Evolutionary conservation across 2,888 invertebrate genomes (phyloP).

Genomic region (Noctua fimbriata): DNA sequence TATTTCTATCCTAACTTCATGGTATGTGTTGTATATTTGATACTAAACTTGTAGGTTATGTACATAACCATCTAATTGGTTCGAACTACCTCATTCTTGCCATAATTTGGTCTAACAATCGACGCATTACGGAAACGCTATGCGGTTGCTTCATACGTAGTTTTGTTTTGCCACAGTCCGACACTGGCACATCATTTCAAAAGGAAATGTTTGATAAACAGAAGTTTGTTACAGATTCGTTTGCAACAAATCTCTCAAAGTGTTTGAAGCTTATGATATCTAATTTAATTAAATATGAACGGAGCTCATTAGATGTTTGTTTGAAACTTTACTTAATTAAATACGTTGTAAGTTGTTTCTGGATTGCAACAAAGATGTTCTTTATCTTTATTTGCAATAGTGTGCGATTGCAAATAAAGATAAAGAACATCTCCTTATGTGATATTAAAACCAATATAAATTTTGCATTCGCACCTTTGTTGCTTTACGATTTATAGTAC

Average conservation of each 20-base stretch:
- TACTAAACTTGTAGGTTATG: not conserved
- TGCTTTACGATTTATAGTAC: not conserved
- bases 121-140: not conserved
- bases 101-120: not conserved
- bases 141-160: constrained; percentile 4
- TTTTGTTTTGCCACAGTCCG: not conserved
- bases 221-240: not conserved
- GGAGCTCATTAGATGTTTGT: not conserved
- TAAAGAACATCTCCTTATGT: not conserved
- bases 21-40: not conserved
- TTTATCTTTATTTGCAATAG: not conserved
- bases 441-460: not conserved
- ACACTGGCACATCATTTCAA: constrained; percentile 1
- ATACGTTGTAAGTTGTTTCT: not conserved
- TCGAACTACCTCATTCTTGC: not conserved
- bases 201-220: not conserved
- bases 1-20: not conserved
- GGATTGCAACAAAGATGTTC: not conserved
- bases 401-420: too few species aligned
- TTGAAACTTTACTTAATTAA: not conserved
- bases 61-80: not conserved
- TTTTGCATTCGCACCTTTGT: not conserved
- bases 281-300: not conserved
- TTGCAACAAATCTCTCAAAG: not conserved
- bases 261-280: not conserved